Conservation (phyloP, 2,113 vertebrate species). For the Myotis lucifugus region DNA sequence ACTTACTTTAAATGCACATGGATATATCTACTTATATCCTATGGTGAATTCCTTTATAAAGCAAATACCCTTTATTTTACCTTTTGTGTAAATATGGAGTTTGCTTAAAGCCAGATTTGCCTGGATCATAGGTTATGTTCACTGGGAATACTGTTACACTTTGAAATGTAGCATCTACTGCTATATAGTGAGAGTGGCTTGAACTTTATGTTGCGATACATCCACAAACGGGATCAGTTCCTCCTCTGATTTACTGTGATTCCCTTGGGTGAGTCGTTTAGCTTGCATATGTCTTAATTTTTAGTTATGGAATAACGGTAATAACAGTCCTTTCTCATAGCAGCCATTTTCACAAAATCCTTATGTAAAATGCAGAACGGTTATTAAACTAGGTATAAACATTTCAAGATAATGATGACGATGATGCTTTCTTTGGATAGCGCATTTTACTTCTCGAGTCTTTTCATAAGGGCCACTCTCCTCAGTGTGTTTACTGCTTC, state of each 20-base stretch:
- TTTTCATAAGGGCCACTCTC: background rate
- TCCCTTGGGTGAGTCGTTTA: background rate
- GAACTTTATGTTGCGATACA: conserved; percentile 21
- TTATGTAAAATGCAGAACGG: background rate
- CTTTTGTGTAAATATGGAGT: conserved; percentile 69
- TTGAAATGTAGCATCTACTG: conserved; percentile 55
- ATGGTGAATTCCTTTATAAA: conserved; percentile 66
- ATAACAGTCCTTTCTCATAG: background rate
- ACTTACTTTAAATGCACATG: conserved; percentile 46
- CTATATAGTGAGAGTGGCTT: background rate
- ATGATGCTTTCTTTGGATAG: background rate
- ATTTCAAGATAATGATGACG: background rate
- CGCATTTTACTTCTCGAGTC: background rate
- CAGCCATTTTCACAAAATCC: background rate
- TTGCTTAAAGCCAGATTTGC: conserved; percentile 66
- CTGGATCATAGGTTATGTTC: conserved; percentile 63
- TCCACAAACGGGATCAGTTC: background rate
- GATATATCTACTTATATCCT: conserved; percentile 22
- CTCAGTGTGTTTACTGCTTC: background rate
- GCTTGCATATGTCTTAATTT: conserved; percentile 17
- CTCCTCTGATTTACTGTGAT: background rate
- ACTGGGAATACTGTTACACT: conserved; percentile 47
- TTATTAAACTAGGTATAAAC: background rate
- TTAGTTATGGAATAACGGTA: background rate
- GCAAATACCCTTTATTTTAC: conserved; percentile 65